Evolutionary conservation across 2,113 vertebrate genomes (phyloP).

Genomic region (Cyphomyrus plagiostoma): DNA sequence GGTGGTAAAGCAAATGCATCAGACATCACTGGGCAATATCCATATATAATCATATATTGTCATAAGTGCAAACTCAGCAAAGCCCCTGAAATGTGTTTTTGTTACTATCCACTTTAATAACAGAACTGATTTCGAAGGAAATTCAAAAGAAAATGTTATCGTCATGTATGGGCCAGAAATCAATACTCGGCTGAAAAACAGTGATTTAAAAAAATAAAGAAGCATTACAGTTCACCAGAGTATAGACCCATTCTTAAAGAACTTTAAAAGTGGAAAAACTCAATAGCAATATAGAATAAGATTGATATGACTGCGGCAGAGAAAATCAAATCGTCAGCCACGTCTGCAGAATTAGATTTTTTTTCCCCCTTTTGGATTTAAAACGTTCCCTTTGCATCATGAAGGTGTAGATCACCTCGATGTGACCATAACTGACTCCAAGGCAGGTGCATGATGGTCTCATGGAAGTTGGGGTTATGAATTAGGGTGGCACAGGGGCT

Average conservation of each 20-base stretch:
- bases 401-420: constrained; percentile 2
- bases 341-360: neutral
- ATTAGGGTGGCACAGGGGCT: neutral
- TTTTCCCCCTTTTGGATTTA: neutral
- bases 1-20: neutral
- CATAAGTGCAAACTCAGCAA: neutral
- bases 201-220: neutral
- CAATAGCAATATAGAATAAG: neutral
- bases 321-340: neutral
- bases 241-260: neutral
- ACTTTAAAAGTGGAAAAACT: neutral
- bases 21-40: neutral
- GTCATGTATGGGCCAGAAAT: neutral
- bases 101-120: neutral
- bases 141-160: constrained; percentile 3
- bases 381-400: neutral
- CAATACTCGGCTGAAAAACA: neutral
- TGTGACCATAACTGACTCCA: neutral
- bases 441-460: neutral
- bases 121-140: neutral
- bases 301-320: neutral
- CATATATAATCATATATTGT: neutral
- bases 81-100: neutral
- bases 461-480: neutral
- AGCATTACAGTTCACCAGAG: neutral